These are phyloP conservation scores for Falco biarmicus DNA, from an alignment of 2,797 vertebrate species.

Conservation along the genomic window DNA sequence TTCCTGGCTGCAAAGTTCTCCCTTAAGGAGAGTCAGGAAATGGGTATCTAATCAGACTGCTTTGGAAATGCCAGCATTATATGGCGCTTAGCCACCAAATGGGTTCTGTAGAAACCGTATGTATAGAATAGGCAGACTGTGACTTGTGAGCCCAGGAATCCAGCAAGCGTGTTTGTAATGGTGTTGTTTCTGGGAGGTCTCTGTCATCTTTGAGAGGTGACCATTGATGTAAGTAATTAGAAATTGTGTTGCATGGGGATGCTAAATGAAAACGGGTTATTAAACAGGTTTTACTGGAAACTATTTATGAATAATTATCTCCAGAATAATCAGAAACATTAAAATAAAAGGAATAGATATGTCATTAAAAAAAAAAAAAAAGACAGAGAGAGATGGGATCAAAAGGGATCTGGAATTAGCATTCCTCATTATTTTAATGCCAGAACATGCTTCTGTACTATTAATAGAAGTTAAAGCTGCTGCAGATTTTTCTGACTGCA, in stretches of 20 bases:
- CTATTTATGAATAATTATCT: constrained; percentile 35
- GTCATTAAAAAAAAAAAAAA: not conserved
- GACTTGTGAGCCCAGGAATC: not conserved
- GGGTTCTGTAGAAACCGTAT: not conserved
- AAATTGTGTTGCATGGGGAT: constrained; percentile 26
- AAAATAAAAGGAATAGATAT: constrained; percentile 24
- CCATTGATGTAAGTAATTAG: not conserved
- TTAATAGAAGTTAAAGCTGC: constrained; percentile 51
- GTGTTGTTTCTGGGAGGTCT: not conserved
- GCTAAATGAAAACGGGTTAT: not conserved
- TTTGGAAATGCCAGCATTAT: not conserved
- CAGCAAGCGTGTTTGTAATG: not conserved
- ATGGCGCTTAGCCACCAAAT: not conserved
- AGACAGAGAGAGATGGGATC: not conserved
- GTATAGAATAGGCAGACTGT: not conserved
- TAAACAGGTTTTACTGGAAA: constrained; percentile 27
- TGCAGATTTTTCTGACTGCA: constrained; percentile 29
- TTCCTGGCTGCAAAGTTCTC: not conserved
- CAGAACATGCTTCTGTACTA: constrained; percentile 35
- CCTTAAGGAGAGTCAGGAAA: not conserved
- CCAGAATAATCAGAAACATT: constrained; percentile 18
- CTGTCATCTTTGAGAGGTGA: constrained; percentile 18
- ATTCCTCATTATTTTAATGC: constrained; percentile 58
- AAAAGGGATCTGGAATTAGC: constrained; percentile 35
- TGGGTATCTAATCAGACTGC: not conserved